Percentiles rank a stretch among this genome's conserved stretches.
phyloP scores from a whole-genome alignment of 2,888 invertebrate genomes.

The Mantis religiosa region DNA sequence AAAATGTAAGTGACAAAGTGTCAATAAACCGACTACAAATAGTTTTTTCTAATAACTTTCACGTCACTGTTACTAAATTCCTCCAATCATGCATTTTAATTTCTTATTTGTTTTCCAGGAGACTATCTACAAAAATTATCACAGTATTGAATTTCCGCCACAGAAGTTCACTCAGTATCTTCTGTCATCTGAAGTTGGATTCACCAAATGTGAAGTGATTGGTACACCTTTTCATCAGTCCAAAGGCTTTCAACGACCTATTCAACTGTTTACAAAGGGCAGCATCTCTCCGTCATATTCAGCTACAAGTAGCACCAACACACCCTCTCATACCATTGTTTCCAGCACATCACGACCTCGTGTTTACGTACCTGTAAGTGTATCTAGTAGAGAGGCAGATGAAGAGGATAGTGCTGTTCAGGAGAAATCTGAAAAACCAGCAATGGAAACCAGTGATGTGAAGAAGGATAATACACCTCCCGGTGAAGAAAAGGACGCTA shows the following conservation, averaged over 20 bases:
- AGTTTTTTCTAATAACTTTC: too few species aligned
- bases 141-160: conserved; percentile 81
- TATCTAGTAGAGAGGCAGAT: conserved; percentile 14
- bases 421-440: background rate
- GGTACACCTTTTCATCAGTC: conserved; percentile 77
- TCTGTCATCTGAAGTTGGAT: conserved; percentile 85
- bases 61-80: too few species aligned
- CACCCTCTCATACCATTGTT: conserved; percentile 9
- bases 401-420: conserved; percentile 1
- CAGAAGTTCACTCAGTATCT: conserved; percentile 91
- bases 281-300: conserved; percentile 10
- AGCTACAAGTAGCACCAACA: background rate
- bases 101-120: conserved; percentile 57
- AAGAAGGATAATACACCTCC: background rate
- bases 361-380: conserved; percentile 15
- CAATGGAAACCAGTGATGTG: background rate
- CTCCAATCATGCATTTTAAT: too few species aligned
- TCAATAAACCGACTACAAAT: too few species aligned
- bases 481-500: background rate
- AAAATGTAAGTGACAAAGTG: too few species aligned
- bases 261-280: conserved; percentile 46
- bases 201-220: conserved; percentile 81
- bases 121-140: conserved; percentile 79
- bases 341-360: background rate
- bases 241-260: conserved; percentile 84